Base-by-base conservation (phyloP, 1,140 invertebrate species). In the Melitaea cinxia region DNA sequence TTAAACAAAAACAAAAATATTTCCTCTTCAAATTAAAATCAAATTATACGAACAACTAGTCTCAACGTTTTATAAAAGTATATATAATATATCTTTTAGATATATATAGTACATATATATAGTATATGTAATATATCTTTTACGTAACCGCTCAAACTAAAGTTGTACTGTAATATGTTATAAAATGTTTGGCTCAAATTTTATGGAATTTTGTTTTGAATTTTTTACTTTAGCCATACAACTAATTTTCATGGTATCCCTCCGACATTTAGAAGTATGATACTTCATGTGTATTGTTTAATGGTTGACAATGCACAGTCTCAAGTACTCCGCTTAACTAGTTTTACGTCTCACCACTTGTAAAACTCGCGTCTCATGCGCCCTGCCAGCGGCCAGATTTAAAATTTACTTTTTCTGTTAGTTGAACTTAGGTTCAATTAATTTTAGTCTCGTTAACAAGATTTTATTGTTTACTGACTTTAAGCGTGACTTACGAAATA, bases 261-360 rank as follows among this genome's bases (percentile, higher is more conserved):
- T 55, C 21, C 39, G 49, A 58, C 39, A 58, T 58, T 58, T 58
- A 58, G 56, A 33, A 49, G 56, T 58, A 58, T 17, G 19, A 28
- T 33, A 4, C 42, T 58, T 58, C 24, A 57, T 56, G 49, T 66
- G 52, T 50, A 67, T 53, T 55, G 42, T 50, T 39, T 39, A 61
- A 61, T 50, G 58, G 52, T 56, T 54, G 52, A 67, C 50, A 61
- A 61, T 66, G 58, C 52, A 39, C 45, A 55, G 72, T 72, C 57
- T 73, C 61, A 65, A 65, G 70, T 65, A 49, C 57, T 70, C 54
- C 68, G 56, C 72, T 73, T 67, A 74, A 69, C 72, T 70, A 74
- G 67, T 78, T 76, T 78, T 74, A 76, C 70, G 68, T 72, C 60
- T 72, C 60, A 69, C 57, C 50, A 73, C 69, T 76, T 68, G 67